phyloP scores from a whole-genome alignment of 2,888 invertebrate genomes.

The Erynnis tages region DNA sequence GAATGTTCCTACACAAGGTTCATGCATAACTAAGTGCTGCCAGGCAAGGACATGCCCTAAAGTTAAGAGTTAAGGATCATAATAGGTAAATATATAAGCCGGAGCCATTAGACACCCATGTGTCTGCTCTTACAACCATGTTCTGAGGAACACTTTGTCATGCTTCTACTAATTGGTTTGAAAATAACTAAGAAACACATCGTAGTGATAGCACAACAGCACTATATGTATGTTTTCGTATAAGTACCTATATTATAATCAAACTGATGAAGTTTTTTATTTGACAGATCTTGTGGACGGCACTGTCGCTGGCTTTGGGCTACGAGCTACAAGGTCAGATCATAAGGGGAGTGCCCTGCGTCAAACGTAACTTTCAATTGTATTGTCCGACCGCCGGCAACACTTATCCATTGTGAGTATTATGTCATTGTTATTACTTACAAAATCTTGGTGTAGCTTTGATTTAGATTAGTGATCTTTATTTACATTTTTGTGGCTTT shows the following conservation, averaged over 20 bases:
- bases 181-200: too few species aligned
- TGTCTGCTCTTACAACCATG: too few species aligned
- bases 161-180: too few species aligned
- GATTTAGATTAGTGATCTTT: background rate
- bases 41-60: too few species aligned
- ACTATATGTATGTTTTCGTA: too few species aligned
- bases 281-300: constrained; percentile 93
- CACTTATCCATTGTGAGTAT: constrained; percentile 93
- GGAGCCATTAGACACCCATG: too few species aligned
- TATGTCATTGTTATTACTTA: constrained; percentile 8
- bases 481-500: background rate
- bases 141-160: too few species aligned
- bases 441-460: background rate
- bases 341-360: constrained; percentile 94
- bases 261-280: constrained; percentile 30
- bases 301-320: constrained; percentile 92
- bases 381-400: constrained; percentile 96
- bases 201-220: too few species aligned
- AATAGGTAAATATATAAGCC: too few species aligned
- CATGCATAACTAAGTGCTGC: too few species aligned
- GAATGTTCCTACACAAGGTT: too few species aligned
- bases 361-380: constrained; percentile 93
- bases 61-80: too few species aligned
- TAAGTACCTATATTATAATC: background rate
- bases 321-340: constrained; percentile 93